A percentile compares a stretch with the other conserved stretches of the same genome.
Conservation (phyloP, 2,797 vertebrate genomes). For the Gadopsis marmoratus region DNA sequence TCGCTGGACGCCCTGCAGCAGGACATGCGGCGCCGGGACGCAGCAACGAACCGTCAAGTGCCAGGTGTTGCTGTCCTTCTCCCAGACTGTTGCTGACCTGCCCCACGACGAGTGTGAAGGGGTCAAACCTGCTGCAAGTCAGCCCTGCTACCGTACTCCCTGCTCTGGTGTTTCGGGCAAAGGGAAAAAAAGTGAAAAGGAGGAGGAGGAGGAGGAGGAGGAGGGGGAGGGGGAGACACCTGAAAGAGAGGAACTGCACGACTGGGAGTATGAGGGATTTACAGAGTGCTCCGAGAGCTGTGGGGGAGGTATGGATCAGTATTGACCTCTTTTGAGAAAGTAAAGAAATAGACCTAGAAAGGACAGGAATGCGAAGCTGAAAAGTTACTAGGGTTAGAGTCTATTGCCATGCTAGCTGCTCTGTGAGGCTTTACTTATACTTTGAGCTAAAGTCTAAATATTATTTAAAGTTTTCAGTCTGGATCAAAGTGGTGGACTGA, state of each 20-base stretch:
- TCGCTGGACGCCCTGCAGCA: conserved; percentile 92
- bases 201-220: conserved; percentile 61
- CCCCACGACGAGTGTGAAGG: conserved; percentile 94
- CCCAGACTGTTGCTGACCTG: conserved; percentile 94
- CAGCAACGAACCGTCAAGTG: conserved; percentile 91
- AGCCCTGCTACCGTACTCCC: conserved; percentile 89
- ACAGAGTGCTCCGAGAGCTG: conserved; percentile 94
- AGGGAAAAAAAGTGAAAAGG: conserved; percentile 75
- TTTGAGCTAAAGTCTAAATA: background rate
- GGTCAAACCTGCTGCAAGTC: conserved; percentile 86
- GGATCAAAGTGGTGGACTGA: background rate
- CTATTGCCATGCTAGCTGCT: background rate
- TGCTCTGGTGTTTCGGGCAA: conserved; percentile 83
- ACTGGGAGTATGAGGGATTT: conserved; percentile 97
- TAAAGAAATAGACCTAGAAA: conserved; percentile 1
- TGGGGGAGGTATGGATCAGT: conserved; percentile 89
- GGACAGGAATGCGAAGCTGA: background rate
- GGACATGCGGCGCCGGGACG: conserved; percentile 91
- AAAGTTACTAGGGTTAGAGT: background rate
- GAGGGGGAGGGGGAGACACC: conserved; percentile 27
- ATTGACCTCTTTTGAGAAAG: background rate
- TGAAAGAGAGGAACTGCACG: conserved; percentile 88
- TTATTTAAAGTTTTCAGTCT: background rate
- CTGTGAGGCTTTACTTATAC: background rate
- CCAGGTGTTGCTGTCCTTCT: conserved; percentile 95